Conservation (phyloP, 2,113 vertebrate species). For the Phylloscopus trochilus region DNA sequence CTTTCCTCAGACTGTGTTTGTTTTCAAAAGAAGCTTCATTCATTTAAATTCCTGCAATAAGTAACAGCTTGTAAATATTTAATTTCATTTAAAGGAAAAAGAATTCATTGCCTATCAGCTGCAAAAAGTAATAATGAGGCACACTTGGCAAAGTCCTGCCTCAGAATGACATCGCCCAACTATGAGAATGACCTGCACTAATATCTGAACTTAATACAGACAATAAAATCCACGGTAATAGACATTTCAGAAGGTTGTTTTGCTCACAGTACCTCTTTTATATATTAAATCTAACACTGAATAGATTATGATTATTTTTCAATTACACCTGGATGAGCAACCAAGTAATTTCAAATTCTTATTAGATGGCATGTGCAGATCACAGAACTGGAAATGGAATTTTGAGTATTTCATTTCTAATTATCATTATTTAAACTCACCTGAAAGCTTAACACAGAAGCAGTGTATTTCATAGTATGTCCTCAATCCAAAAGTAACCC, state of each 20-base stretch:
- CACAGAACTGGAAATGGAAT: background rate
- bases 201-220: background rate
- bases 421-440: background rate
- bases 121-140: background rate
- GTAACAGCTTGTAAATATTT: conserved; percentile 37
- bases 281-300: background rate
- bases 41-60: conserved; percentile 4
- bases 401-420: background rate
- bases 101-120: background rate
- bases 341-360: background rate
- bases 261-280: background rate
- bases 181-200: background rate
- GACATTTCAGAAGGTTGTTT: background rate
- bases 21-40: conserved; percentile 18
- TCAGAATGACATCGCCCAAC: background rate
- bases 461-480: background rate
- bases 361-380: background rate
- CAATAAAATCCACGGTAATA: background rate
- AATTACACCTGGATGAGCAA: background rate
- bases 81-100: conserved; percentile 2
- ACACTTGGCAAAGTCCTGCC: background rate
- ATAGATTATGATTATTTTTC: conserved; percentile 31
- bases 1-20: background rate
- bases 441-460: background rate
- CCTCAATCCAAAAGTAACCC: background rate